Evolutionary conservation across 2,888 invertebrate species (phyloP).

Genomic region (Mythimna vitellina): DNA sequence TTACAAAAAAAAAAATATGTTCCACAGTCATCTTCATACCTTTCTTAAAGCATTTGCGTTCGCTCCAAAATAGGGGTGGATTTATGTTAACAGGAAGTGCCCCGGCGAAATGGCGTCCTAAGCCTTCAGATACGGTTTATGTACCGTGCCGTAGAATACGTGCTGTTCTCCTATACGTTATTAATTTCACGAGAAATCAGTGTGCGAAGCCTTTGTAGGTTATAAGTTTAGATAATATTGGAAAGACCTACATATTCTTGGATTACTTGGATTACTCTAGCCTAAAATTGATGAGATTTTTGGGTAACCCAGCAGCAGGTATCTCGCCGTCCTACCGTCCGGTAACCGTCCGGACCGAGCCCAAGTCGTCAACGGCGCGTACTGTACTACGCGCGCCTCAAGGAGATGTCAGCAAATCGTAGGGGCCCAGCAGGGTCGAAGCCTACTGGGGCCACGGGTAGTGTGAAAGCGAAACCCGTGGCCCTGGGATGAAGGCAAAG

Average conservation of each 20-base stretch:
- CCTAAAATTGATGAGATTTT: not conserved
- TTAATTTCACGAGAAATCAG: constrained; percentile 64
- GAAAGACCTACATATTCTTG: constrained; percentile 4
- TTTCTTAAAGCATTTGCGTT: constrained; percentile 64
- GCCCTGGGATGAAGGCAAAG: too few relatives aligned
- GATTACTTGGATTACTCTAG: not conserved
- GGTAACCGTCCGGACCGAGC: too few relatives aligned
- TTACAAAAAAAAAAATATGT: constrained; percentile 43
- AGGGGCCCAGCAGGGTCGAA: too few relatives aligned
- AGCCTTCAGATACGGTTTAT: constrained; percentile 84
- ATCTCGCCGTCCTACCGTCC: too few relatives aligned
- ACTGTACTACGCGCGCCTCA: too few relatives aligned
- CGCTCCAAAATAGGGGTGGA: constrained; percentile 81
- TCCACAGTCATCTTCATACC: constrained; percentile 62
- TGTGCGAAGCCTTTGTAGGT: constrained; percentile 27
- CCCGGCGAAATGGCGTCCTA: constrained; percentile 85
- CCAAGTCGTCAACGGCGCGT: too few relatives aligned
- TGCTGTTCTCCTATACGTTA: constrained; percentile 59
- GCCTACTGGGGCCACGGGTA: too few relatives aligned
- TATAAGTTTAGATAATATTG: constrained; percentile 15
- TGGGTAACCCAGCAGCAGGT: not conserved
- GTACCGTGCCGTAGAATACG: constrained; percentile 73
- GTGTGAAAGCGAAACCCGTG: too few relatives aligned
- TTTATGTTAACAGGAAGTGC: constrained; percentile 88
- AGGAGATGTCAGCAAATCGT: too few relatives aligned